Evolutionary conservation across 1,140 invertebrate species (phyloP), one percentile per base, ranked within the genome.

Genomic region (Bombus waltoni): DNA sequence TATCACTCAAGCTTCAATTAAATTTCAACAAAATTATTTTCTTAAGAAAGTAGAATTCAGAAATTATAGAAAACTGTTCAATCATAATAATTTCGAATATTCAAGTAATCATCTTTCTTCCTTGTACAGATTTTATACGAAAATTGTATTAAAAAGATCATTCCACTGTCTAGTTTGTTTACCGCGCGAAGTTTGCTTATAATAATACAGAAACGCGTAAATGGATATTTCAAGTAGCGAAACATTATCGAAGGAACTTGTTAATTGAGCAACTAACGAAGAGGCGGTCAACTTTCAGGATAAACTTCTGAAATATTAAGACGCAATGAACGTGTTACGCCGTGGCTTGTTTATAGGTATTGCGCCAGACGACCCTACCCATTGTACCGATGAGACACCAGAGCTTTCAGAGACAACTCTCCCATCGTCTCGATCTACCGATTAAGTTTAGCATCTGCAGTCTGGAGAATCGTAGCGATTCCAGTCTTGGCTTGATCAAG

Each of bases 311-410:
- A 72, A 79, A 72, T 53, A 62, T 72, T 32, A n/a, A 62, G 10
- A 38, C 22, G 3, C 40, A 53, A 80, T 25, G 28, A 15, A 38
- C 83, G 10, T 47, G 44, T 47, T 2, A 59, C 35, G 28, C 5
- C 10, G 66, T 59, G 71, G 78, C 28, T 40, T 83, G 88, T 89
- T 74, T 35, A 13, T 91, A 97, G 97, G 97, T 97, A 22, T 93
- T 97, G 9, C 96, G 97, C 4, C 97, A 98, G 94, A 97, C 97
- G 22, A 98, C 97, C 6, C 94, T 98, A 11, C 97, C 97, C 13
- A 97, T 97, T 32, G 97, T 98, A 1, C 97, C 97, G 8, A 97
- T 97, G 81, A 95, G 97, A 68, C 97, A 98, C 93, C 97, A 97
- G 92, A 97, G 96, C 75, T 98, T 98, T 91, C 97, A 98, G 92